Conservation (phyloP, 2,113 vertebrate genomes). For the Chaetodon auriga region DNA sequence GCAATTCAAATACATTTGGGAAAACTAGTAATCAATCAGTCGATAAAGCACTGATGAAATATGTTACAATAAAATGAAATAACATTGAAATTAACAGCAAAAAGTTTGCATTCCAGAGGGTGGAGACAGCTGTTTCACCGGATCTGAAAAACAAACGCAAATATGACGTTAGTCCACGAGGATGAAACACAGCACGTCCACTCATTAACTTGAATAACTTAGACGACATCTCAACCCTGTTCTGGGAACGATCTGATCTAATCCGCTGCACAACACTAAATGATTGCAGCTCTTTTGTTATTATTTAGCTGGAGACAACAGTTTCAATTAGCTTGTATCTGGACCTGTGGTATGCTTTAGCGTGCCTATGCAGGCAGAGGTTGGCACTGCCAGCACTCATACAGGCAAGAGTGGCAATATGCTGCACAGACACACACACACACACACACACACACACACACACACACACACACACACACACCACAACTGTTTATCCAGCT, state of each 20-base stretch:
- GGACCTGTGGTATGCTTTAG: not conserved
- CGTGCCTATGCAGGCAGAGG: not conserved
- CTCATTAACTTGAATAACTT: not conserved
- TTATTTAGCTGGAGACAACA: not conserved
- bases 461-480: too few species aligned
- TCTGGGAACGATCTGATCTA: not conserved
- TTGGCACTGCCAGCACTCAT: not conserved
- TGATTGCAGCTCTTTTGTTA: not conserved
- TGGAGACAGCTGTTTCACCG: slow-evolving; percentile 68
- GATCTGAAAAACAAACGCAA: slow-evolving; percentile 75
- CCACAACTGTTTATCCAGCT: not conserved
- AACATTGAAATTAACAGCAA: not conserved
- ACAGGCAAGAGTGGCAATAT: not conserved
- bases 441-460: too few species aligned
- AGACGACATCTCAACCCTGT: not conserved
- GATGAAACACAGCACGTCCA: not conserved
- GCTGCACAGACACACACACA: not conserved
- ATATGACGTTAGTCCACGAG: not conserved
- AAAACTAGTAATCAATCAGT: not conserved
- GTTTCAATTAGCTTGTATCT: not conserved
- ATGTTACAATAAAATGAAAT: slow-evolving; percentile 16
- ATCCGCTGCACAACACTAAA: not conserved
- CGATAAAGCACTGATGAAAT: slow-evolving; percentile 1
- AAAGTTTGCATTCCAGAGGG: not conserved
- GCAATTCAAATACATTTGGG: not conserved